These are phyloP conservation scores for Trilocha varians DNA, from an alignment of 2,888 invertebrate genomes.

Conservation along the genomic window DNA sequence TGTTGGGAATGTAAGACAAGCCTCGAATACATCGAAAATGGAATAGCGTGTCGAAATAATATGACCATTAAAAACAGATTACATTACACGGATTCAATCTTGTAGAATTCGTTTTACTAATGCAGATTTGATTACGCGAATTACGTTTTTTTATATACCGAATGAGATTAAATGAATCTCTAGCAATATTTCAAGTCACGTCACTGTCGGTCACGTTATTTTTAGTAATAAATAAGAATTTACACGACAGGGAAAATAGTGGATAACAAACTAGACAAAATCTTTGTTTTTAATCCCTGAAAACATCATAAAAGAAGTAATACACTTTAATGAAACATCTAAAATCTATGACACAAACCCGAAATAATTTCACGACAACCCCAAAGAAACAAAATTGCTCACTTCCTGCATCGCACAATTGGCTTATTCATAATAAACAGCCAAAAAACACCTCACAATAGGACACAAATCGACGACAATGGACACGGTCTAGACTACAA, in stretches of 20 bases:
- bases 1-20: too few species aligned
- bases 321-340: too few species aligned
- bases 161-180: constrained; percentile 18
- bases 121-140: constrained; percentile 62
- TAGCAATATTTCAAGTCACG: constrained; percentile 35
- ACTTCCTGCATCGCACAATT: constrained; percentile 54
- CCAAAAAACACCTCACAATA: constrained; percentile 52
- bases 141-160: constrained; percentile 46
- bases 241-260: too few species aligned
- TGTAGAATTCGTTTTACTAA: constrained; percentile 42
- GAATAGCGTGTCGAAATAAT: constrained; percentile 31
- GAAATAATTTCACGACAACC: too few species aligned
- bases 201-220: constrained; percentile 28
- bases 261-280: too few species aligned
- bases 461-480: constrained; percentile 36
- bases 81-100: constrained; percentile 24
- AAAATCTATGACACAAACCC: too few species aligned
- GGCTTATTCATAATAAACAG: constrained; percentile 50
- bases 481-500: constrained; percentile 27
- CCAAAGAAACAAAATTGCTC: constrained; percentile 40
- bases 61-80: constrained; percentile 31
- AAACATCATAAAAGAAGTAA: too few species aligned
- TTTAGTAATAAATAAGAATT: constrained; percentile 33
- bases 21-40: too few species aligned
- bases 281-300: too few species aligned